A percentile compares a stretch with the other conserved stretches of the same genome.
phyloP scores from a whole-genome alignment of 2,113 vertebrate genomes.

The Forbesichthys agassizii region DNA sequence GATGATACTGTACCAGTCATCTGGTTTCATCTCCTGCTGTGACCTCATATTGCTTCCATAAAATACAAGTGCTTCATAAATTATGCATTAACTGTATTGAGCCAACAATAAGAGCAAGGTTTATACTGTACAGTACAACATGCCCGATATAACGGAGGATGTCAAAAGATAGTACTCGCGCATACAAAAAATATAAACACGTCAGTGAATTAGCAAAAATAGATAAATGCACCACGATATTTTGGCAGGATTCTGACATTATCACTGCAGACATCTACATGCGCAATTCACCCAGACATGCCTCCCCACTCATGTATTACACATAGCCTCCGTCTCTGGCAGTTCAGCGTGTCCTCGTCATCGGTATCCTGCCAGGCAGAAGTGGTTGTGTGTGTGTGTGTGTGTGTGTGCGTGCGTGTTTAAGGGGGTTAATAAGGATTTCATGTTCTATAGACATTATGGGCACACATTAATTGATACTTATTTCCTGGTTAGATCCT shows the following conservation, averaged over 20 bases:
- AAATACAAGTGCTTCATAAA: constrained; percentile 9
- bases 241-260: background rate
- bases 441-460: constrained; percentile 2
- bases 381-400: background rate
- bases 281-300: background rate
- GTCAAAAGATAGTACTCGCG: constrained; percentile 9
- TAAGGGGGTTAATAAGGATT: no score
- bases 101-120: constrained; percentile 18
- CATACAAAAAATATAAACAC: background rate
- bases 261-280: constrained; percentile 7
- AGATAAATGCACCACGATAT: background rate
- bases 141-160: constrained; percentile 9
- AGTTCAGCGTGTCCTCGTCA: background rate
- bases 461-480: constrained; percentile 21
- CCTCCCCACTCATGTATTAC: background rate
- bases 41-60: constrained; percentile 17
- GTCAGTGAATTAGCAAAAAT: background rate
- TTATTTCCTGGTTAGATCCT: constrained; percentile 43
- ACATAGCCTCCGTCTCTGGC: background rate
- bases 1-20: background rate
- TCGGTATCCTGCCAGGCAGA: constrained; percentile 6
- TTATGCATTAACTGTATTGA: constrained; percentile 26
- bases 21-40: background rate
- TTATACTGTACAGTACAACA: background rate
- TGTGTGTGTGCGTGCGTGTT: constrained; percentile 1